phyloP scores from a whole-genome alignment of 2,113 vertebrate species.

The Prunella himalayana region DNA sequence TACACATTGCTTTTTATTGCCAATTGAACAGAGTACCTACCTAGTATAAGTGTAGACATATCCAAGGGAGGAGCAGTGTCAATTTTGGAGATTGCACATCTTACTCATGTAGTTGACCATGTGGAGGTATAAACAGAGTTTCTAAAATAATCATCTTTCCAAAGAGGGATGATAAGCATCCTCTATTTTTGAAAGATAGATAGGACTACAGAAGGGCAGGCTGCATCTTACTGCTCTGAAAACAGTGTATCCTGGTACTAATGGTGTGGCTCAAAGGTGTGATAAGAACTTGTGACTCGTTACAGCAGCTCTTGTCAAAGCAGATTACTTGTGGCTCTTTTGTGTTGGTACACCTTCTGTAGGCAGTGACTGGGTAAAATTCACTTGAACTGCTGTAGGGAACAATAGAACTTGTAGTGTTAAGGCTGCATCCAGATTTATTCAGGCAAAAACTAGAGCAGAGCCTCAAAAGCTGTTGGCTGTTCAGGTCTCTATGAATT shows the following conservation, averaged over 20 bases:
- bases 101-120: not conserved
- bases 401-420: not conserved
- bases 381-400: not conserved
- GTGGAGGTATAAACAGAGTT: not conserved
- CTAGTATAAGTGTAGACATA: not conserved
- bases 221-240: not conserved
- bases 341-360: not conserved
- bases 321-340: not conserved
- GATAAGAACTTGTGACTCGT: not conserved
- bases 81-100: not conserved
- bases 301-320: conserved; percentile 4
- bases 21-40: not conserved
- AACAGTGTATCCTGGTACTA: not conserved
- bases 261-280: not conserved
- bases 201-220: not conserved
- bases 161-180: not conserved
- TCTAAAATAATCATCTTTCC: not conserved
- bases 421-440: not conserved
- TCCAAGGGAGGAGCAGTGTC: not conserved
- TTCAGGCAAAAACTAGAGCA: not conserved
- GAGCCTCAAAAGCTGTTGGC: not conserved
- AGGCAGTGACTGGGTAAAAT: not conserved
- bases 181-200: not conserved
- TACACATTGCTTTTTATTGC: not conserved
- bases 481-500: not conserved